Evolutionary conservation across 2,113 vertebrate species (phyloP), one percentile per base, ranked within the genome.

Genomic region (Erythrocercus mccallii): DNA sequence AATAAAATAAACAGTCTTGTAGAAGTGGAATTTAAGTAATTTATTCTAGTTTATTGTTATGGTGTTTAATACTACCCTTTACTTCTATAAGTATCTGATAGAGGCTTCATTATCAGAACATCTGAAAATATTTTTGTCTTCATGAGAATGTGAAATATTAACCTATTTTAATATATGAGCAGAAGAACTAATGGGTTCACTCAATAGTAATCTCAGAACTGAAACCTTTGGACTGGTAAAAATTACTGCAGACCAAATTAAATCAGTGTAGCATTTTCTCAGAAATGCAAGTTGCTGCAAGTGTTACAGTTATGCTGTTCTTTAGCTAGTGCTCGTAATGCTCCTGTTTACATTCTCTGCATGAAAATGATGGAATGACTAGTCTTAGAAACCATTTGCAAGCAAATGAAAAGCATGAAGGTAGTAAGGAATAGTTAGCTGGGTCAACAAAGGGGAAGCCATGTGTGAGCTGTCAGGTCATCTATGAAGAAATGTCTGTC

Each of bases 351-450:
- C 28, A 40, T 20, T 81, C 13, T 5, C 13, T 58, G 10, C 8
- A 13, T 40, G 28, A 40, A 54, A 51, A 12, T 48, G 24, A 28
- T 58, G 18, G 20, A 58, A 51, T 6, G 4, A 27, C 3, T 27
- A 33, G 27, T 6, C 30, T 56, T 86, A 58, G 35, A 57, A 89
- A 86, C 6, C 3, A 17, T 72, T 61, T 56, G 51, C 53, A 40
- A 47, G 16, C 4, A n/a, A 61, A 77, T n/a, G 11, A 54, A 50
- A n/a, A 11, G 47, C 28, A 16, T 16, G 28, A 40, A 38, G 6
- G 13, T 1, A 0, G 4, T 22, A 66, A 44, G 57, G 40, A 76
- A 71, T 22, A 61, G 22, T 40, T 71, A 6, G 1, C 22, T n/a
- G 22, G 64, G 19, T 61, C 45, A 47, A 7, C 9, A 68, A 51